phyloP scores from a whole-genome alignment of 2,113 vertebrate species.

The Pedionomus torquatus region DNA sequence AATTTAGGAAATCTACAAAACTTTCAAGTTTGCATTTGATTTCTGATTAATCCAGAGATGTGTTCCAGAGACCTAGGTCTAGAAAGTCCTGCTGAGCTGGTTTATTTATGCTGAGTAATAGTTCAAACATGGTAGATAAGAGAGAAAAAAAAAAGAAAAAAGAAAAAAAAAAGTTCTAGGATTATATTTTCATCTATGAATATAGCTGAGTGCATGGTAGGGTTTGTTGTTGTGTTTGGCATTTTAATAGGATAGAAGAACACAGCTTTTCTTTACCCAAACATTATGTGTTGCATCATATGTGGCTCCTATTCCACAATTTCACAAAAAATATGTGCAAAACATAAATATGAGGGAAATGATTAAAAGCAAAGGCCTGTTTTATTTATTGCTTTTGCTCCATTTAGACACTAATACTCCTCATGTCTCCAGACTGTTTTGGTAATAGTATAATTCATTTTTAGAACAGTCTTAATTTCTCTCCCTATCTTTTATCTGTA shows the following conservation, averaged over 20 bases:
- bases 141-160: neutral
- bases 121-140: neutral
- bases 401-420: neutral
- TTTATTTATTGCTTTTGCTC: neutral
- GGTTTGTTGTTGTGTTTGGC: neutral
- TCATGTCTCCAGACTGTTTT: neutral
- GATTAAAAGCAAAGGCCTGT: neutral
- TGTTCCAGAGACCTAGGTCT: neutral
- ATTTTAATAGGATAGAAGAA: neutral
- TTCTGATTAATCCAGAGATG: neutral
- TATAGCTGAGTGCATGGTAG: neutral
- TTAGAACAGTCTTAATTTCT: neutral
- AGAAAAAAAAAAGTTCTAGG: neutral
- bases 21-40: neutral
- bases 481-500: neutral
- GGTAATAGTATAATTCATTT: neutral
- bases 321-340: neutral
- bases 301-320: neutral
- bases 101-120: neutral
- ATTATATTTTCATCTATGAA: neutral
- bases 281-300: neutral
- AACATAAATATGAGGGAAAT: neutral
- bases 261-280: neutral
- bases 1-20: neutral
- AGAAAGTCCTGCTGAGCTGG: neutral